Base-by-base conservation (phyloP, 1,140 invertebrate genomes). In the Trissolcus basalis region DNA sequence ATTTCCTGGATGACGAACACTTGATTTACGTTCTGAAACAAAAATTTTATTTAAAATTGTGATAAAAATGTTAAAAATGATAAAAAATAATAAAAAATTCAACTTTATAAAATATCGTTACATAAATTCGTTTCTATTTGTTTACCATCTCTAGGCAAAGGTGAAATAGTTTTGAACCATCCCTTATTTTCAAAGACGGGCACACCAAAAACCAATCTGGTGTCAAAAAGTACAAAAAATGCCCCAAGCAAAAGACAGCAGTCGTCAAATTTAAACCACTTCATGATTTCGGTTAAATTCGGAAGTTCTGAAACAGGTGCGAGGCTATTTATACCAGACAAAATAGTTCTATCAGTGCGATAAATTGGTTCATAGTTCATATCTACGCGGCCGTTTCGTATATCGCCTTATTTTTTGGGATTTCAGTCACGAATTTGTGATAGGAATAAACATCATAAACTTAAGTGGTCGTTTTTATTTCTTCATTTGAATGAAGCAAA, bases 381-480 rank as follows among this genome's bases (percentile, higher is more conserved):
- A 70, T 70, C 67, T 61, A 55, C 50, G 56, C 63, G 10, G 35
- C 12, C 35, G 51, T 70, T 61, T 49, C 27, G 60, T 27, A 68
- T 59, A 15, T 14, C 4, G 14, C 10, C 13, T 27, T 19, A 1
- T 43, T 45, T 49, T 60, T 60, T 13, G n/a, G 15, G n/a, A 61
- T 14, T 16, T 50, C 7, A 10, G 56, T 70, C 67, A 70, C 56
- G 56, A 54, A 47, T 49, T 55, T 49, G 15, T 13, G 32, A 68
- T 68, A 68, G 13, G 4, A 58, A 39, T 11, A 39, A n/a, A 3
- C 9, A 39, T 39, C 2, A 39, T 27, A 6, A 6, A 27, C 6
- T 27, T 27, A 6, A 27, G 19, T 27, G 19, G 6, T 27, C 6
- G 19, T 27, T 1, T 27, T 6, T n/a, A n/a, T n/a, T n/a, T n/a